Conservation (phyloP, 1,140 invertebrate genomes). For the Aphaenogaster ashmeadi region DNA sequence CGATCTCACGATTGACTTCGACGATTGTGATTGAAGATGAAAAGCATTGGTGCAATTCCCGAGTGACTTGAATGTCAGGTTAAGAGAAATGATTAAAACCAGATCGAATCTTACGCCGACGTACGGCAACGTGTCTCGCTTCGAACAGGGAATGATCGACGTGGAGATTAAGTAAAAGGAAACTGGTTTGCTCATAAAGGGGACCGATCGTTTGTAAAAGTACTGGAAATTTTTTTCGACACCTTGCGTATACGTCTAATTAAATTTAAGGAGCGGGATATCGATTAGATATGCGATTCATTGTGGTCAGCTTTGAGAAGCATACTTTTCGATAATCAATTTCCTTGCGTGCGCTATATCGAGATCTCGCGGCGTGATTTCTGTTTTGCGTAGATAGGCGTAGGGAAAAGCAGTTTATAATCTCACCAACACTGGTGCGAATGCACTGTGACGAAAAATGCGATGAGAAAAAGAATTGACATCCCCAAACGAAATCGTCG, state of each 20-base stretch:
- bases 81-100: neutral
- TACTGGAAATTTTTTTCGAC: neutral
- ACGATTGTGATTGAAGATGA: neutral
- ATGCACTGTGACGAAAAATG: neutral
- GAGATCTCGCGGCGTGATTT: neutral
- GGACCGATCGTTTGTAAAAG: neutral
- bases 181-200: neutral
- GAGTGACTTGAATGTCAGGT: neutral
- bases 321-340: conserved; percentile 6
- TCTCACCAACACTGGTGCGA: neutral
- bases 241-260: neutral
- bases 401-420: neutral
- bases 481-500: neutral
- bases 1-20: neutral
- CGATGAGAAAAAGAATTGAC: neutral
- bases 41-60: neutral
- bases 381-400: neutral
- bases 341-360: neutral
- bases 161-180: neutral
- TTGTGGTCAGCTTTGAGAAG: neutral
- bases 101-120: neutral
- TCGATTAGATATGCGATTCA: neutral
- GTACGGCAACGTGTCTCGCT: neutral
- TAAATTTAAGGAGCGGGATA: neutral
- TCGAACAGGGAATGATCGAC: neutral